Evolutionary conservation across 2,888 invertebrate species (phyloP).

Genomic region (Ichneumoninae sp.): DNA sequence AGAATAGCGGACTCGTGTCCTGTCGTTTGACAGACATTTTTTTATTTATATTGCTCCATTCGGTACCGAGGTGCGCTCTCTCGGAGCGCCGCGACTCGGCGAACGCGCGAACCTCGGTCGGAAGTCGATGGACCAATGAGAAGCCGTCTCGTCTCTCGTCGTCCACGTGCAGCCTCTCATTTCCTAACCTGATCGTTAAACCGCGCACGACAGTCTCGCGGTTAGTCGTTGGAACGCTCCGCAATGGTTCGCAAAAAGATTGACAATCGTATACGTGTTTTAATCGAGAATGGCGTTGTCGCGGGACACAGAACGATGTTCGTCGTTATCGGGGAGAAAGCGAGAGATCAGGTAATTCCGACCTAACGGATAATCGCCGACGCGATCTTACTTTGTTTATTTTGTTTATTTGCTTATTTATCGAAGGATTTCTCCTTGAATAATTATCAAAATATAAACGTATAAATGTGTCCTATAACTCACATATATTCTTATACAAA

Average conservation of each 20-base stretch:
- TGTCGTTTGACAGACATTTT: constrained; percentile 26
- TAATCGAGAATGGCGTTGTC: constrained; percentile 98
- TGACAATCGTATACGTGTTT: constrained; percentile 96
- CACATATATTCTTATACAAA: too few relatives aligned
- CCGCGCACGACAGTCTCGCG: neutral
- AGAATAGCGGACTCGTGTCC: constrained; percentile 7
- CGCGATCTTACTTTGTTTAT: neutral
- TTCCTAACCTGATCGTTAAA: neutral
- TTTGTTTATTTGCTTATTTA: neutral
- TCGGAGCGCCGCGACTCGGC: neutral
- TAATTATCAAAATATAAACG: too few relatives aligned
- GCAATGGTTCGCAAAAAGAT: constrained; percentile 96
- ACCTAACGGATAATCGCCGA: neutral
- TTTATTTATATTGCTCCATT: neutral
- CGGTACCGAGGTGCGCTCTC: neutral
- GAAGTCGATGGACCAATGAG: neutral
- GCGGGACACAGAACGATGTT: constrained; percentile 97
- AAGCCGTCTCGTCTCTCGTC: neutral
- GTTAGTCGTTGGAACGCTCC: neutral
- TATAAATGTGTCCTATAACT: too few relatives aligned
- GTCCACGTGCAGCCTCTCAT: neutral
- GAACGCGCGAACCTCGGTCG: neutral
- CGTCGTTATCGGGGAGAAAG: constrained; percentile 97
- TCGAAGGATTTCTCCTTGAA: too few relatives aligned
- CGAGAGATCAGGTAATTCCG: constrained; percentile 93